Evolutionary conservation across 2,888 invertebrate species (phyloP).

Genomic region (Cotesia congregata): DNA sequence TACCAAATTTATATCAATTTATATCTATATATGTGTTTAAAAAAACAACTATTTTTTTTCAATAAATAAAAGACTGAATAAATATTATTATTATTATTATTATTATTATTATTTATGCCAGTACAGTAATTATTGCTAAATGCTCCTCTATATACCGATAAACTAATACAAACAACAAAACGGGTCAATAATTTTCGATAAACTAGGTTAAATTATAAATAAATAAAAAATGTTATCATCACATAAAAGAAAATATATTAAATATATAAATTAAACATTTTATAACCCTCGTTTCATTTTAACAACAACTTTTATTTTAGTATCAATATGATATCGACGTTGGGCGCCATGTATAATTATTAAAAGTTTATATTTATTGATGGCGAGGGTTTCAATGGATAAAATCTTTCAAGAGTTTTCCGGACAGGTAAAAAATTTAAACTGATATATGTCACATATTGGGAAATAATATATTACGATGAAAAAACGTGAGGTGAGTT

Average conservation of each 20-base stretch:
- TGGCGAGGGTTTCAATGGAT: not conserved
- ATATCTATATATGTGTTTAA: slow-evolving; percentile 12
- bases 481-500: slow-evolving; percentile 13
- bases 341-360: not conserved
- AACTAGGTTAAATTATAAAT: not conserved
- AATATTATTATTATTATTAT: not conserved
- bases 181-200: not conserved
- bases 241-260: not conserved
- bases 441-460: not conserved
- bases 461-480: not conserved
- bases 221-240: not conserved
- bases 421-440: not conserved
- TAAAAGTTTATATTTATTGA: not conserved
- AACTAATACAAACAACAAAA: not conserved
- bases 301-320: too few relatives aligned
- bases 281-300: too few relatives aligned
- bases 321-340: too few relatives aligned
- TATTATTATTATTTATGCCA: not conserved
- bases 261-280: not conserved
- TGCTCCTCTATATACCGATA: not conserved
- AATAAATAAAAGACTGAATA: not conserved
- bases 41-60: not conserved
- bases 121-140: not conserved
- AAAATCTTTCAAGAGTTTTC: not conserved
- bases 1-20: slow-evolving; percentile 38